Percentiles rank a stretch among this genome's conserved stretches.
Conservation (phyloP, 1,140 invertebrate genomes). For the Lucilia sericata region DNA sequence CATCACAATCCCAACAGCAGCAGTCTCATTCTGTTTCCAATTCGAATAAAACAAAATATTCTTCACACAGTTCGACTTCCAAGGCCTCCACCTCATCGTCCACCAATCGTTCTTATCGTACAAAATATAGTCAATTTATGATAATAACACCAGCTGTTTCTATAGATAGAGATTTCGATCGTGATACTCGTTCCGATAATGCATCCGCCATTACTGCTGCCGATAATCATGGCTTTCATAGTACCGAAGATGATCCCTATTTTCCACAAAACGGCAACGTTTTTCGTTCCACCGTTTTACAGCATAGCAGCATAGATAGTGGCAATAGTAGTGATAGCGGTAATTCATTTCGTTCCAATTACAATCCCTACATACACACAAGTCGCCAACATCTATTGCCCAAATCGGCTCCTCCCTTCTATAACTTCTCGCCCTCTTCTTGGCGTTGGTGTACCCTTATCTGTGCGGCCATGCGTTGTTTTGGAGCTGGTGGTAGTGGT, state of each 20-base stretch:
- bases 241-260: conserved; percentile 55
- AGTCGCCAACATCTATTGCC: conserved; percentile 63
- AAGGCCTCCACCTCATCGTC: conserved; percentile 27
- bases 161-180: conserved; percentile 65
- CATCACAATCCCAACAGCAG: conserved; percentile 34
- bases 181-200: conserved; percentile 45
- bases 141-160: conserved; percentile 67
- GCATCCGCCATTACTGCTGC: not conserved
- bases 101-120: conserved; percentile 50
- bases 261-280: conserved; percentile 64
- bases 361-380: conserved; percentile 64
- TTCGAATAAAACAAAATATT: conserved; percentile 15
- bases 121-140: conserved; percentile 67
- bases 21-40: not conserved
- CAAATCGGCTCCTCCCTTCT: conserved; percentile 57
- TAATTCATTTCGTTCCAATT: conserved; percentile 64
- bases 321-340: conserved; percentile 62
- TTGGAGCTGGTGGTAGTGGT: conserved; percentile 60
- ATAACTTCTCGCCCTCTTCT: conserved; percentile 62
- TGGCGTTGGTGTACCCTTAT: conserved; percentile 66
- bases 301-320: conserved; percentile 54
- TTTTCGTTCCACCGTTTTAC: conserved; percentile 54
- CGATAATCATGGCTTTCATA: conserved; percentile 46
- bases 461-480: conserved; percentile 66
- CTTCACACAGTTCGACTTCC: conserved; percentile 28